Base-by-base conservation (phyloP, 2,888 invertebrate species). In the Trissolcus brochymenae region DNA sequence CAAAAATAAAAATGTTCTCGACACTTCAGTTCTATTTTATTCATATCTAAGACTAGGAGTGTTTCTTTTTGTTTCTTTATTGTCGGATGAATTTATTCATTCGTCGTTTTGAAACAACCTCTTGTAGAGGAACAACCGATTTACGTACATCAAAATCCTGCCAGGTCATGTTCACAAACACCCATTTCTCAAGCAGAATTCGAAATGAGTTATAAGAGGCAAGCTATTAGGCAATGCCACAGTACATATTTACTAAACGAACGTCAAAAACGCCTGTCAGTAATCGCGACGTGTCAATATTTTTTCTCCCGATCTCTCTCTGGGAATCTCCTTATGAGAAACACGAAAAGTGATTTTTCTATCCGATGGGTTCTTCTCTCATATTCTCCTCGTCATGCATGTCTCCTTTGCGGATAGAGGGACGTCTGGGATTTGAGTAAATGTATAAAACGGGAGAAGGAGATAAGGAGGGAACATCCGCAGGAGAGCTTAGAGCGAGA, bases 211-310 rank as follows among this genome's bases (percentile, higher is more conserved):
- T 50, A 59, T 7, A 66, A 40, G 55, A 35, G 50, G 19, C n/a
- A n/a, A 35, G 35, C 43, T 40, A 60, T 72, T 54, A 60, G 46
- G 56, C 40, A 41, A 43, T 60, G 40, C 56, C 54, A 57, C 29
- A 21, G 62, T 40, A 62, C 53, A 59, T 59, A 57, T 74, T 74
- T 67, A 67, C 57, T 67, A 62, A 74, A 65, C 61, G 46, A 54
- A 53, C 43, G 49, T 51, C 14, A 29, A 67, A 54, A 55, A 25
- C 6, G 19, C 13, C 43, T 46, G 64, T 29, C 61, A 54, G 50
- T 49, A 17, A 65, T 29, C 13, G 13, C 16, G 43, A 21, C 73
- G 51, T 29, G 66, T 73, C 66, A 66, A 66, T 66, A 73, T 61
- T 67, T 66, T 66, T 50, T 40, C 51, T 2, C 46, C 54, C 25